Conservation (phyloP, 2,888 invertebrate genomes). For the Mesorhabditis spiculigera region DNA sequence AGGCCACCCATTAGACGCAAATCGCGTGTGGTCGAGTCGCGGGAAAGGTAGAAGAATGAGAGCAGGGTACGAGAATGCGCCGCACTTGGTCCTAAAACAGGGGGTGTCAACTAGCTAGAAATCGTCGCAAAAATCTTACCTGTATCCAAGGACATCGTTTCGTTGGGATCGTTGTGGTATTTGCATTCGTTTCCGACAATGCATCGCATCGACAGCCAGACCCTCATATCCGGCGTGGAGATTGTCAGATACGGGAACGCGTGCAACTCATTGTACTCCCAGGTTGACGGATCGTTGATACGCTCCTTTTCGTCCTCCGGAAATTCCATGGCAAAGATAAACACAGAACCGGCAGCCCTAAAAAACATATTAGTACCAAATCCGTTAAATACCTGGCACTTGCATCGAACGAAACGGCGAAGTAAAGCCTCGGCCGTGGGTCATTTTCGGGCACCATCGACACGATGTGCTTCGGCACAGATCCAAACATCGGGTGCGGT, state of each 20-base stretch:
- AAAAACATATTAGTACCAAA: not conserved
- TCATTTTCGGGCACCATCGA: slow-evolving; percentile 2
- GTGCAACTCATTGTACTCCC: not conserved
- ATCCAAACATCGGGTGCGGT: not conserved
- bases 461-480: not conserved
- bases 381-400: not conserved
- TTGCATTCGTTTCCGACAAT: not conserved
- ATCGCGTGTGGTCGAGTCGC: not conserved
- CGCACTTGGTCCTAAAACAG: slow-evolving; percentile 5
- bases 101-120: not conserved
- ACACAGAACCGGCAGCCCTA: not conserved
- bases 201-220: not conserved
- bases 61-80: slow-evolving; percentile 2
- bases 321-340: slow-evolving; percentile 1
- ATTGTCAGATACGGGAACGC: not conserved
- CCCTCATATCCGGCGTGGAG: not conserved
- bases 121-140: not conserved
- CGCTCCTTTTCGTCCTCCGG: not conserved
- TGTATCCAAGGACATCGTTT: slow-evolving; percentile 1
- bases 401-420: not conserved
- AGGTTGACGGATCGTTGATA: not conserved
- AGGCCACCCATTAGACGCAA: not conserved
- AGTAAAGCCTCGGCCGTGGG: slow-evolving; percentile 5
- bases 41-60: slow-evolving; percentile 1
- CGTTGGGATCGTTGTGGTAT: not conserved